Base-by-base conservation (phyloP, 2,888 invertebrate species). In the Lydus trimaculatus region DNA sequence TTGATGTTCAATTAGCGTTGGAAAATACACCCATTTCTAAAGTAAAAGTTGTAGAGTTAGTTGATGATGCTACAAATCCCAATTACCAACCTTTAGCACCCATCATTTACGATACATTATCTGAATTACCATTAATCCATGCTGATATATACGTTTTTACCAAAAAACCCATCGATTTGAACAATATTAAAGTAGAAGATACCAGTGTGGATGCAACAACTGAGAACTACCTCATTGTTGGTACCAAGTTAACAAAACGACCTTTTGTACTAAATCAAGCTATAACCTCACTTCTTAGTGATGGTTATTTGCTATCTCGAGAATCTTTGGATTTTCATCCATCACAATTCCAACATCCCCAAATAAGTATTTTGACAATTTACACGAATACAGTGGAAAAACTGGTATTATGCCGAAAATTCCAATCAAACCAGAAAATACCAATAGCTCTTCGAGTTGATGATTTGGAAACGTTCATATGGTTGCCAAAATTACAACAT, bases 121-220 rank as follows among this genome's bases (percentile, higher is more conserved):
- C 88, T 60, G 91, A 94, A 76, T 82, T 92, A 48, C 93, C 94
- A 0, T 81, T 92, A 13, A 87, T 93, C 4, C 91, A 92, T 75
- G 89, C 92, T 0, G 91, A 92, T 61, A 85, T 91, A 0, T 84
- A 88, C 63, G 82, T 93, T 0, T 80, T 91, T 70, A 85, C 86
- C 25, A 88, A 88, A 61, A 87, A 88, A 1, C 74, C 86, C 15
- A 85, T 87, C 58, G 80, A 90, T 74, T 86, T 88, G 0, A 74
- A 84, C 0, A 84, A 86, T 43, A 85, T 92, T 0, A 87, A 87
- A 1, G 84, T 91, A 0, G 89, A 90, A 71, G 90, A 91, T 62
- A 90, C 89, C 69, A 90, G 90, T 75, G 56, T 92, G 0, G 74
- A 84, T 0, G 71, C 74, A 5, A 79, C 80, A 69, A 76, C 70